Conservation (phyloP, 2,888 invertebrate genomes). For the Suillia variegata region DNA sequence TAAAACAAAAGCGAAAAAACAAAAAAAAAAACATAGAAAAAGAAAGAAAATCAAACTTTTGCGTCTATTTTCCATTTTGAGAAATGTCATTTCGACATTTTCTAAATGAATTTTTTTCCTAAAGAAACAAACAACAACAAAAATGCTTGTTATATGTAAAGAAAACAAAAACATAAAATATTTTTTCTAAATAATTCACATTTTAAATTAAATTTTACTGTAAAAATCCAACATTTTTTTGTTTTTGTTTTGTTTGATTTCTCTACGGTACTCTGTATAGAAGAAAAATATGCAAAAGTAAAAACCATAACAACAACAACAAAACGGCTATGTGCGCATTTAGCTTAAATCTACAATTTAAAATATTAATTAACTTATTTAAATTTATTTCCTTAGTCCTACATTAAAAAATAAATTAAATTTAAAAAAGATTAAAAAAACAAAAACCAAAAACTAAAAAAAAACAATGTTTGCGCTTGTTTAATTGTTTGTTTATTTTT, state of each 20-base stretch:
- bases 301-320: slow-evolving; percentile 24
- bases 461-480: background rate
- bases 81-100: too few species aligned
- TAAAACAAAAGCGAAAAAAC: background rate
- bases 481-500: background rate
- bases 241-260: too few species aligned
- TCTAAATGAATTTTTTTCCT: too few species aligned
- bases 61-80: too few species aligned
- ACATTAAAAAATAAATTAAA: background rate
- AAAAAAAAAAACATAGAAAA: background rate
- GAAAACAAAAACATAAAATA: too few species aligned
- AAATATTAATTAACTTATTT: background rate
- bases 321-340: slow-evolving; percentile 41
- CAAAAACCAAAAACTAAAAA: too few species aligned
- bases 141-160: slow-evolving; percentile 15
- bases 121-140: slow-evolving; percentile 6
- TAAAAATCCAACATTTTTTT: background rate
- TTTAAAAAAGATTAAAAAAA: too few species aligned
- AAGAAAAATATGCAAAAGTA: slow-evolving; percentile 38
- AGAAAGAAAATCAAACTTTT: slow-evolving; percentile 10
- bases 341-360: slow-evolving; percentile 27
- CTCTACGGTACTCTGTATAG: too few species aligned
- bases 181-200: background rate
- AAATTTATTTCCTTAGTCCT: background rate
- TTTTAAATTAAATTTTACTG: background rate